These are phyloP conservation scores for Mellivora capensis DNA, from an alignment of 2,113 vertebrate species.

Conservation along the genomic window DNA sequence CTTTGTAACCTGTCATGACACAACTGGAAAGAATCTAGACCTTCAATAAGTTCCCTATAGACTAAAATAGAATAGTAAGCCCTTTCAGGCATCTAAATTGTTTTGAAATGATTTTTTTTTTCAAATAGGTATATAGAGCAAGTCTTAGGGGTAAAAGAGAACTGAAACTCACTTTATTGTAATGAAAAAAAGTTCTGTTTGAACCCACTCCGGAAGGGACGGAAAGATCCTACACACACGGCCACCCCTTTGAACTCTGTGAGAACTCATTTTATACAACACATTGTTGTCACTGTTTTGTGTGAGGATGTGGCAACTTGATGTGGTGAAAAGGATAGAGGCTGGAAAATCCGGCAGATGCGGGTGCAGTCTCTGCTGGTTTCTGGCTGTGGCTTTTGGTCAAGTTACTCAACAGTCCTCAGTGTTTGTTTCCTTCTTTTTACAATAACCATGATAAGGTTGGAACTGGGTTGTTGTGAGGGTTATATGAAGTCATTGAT, in stretches of 20 bases:
- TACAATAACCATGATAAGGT: neutral
- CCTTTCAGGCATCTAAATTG: neutral
- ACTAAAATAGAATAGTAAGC: neutral
- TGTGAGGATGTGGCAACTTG: neutral
- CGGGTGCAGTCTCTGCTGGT: neutral
- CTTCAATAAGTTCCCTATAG: neutral
- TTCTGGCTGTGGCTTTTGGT: neutral
- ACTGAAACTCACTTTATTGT: neutral
- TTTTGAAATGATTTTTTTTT: neutral
- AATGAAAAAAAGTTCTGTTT: neutral
- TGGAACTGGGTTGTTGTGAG: neutral
- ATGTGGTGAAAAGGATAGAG: neutral
- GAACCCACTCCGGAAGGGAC: neutral
- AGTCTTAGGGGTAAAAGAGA: neutral
- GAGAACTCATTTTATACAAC: neutral
- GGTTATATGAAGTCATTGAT: neutral
- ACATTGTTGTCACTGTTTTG: neutral
- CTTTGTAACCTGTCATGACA: neutral
- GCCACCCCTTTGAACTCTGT: neutral
- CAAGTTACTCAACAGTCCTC: neutral
- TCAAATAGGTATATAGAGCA: neutral
- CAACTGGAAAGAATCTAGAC: neutral
- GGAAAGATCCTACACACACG: fast-evolving
- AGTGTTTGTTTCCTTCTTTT: neutral
- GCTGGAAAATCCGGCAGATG: neutral